Percentiles rank a stretch among this genome's conserved stretches.
phyloP scores from a whole-genome alignment of 2,888 invertebrate genomes.

The Epirrhoe alternata region DNA sequence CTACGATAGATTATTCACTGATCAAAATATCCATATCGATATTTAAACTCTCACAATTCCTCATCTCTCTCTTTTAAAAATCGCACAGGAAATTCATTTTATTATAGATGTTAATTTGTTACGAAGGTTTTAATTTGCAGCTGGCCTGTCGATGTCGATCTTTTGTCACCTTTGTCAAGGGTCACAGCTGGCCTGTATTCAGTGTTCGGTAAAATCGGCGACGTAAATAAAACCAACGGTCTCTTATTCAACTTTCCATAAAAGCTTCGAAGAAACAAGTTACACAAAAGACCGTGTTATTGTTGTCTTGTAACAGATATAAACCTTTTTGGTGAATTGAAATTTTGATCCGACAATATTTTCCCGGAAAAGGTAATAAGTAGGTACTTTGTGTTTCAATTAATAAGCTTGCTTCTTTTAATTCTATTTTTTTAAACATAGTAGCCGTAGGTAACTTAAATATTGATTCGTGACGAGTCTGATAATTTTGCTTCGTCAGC shows the following conservation, averaged over 20 bases:
- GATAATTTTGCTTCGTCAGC: slow-evolving; percentile 36
- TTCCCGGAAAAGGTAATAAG: not conserved
- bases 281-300: slow-evolving; percentile 18
- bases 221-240: slow-evolving; percentile 37
- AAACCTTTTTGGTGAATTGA: not conserved
- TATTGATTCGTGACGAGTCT: not conserved
- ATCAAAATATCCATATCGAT: no score
- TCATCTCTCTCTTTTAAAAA: no score
- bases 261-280: slow-evolving; percentile 33
- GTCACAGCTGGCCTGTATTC: slow-evolving; percentile 33
- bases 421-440: no score
- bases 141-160: slow-evolving; percentile 21
- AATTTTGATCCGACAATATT: not conserved
- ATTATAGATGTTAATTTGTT: slow-evolving; percentile 15
- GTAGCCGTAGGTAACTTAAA: not conserved
- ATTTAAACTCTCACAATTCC: no score
- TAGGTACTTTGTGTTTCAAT: not conserved
- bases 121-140: slow-evolving; percentile 43
- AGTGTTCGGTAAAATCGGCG: slow-evolving; percentile 24
- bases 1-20: no score
- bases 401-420: not conserved
- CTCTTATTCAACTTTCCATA: slow-evolving; percentile 33
- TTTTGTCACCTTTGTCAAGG: slow-evolving; percentile 23
- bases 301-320: slow-evolving; percentile 11
- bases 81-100: no score